Conservation (phyloP, 2,888 invertebrate species). For the Ophioninae sp. region DNA sequence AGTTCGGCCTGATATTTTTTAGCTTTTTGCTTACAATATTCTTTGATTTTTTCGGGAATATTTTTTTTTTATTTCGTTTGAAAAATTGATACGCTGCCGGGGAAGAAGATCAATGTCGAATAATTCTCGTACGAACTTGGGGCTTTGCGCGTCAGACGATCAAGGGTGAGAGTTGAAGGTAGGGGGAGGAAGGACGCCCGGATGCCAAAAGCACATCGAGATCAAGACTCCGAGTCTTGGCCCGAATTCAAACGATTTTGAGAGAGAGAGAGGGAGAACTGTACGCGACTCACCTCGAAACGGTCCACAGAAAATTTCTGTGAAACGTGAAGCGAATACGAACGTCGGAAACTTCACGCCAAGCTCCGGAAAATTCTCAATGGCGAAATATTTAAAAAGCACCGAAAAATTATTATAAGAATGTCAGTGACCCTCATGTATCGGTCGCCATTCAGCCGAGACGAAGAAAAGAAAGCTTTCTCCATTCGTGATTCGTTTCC, state of each 20-base stretch:
- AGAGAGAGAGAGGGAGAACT: background rate
- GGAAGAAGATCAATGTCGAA: constrained; percentile 37
- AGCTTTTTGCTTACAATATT: background rate
- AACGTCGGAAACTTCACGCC: constrained; percentile 7
- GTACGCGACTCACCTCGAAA: constrained; percentile 45
- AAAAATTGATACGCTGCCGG: constrained; percentile 27
- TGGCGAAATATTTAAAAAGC: background rate
- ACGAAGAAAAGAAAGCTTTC: background rate
- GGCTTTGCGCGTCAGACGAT: constrained; percentile 39
- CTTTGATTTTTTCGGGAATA: background rate
- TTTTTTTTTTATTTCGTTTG: background rate
- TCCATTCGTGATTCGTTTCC: background rate
- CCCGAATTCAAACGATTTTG: constrained; percentile 56
- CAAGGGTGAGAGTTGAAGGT: constrained; percentile 5
- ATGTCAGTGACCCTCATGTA: background rate
- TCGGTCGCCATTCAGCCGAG: background rate
- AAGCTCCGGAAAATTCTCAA: constrained; percentile 18
- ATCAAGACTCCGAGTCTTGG: constrained; percentile 52
- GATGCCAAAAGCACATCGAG: constrained; percentile 47
- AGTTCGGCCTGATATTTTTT: background rate
- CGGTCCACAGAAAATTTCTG: constrained; percentile 50
- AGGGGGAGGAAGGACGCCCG: background rate
- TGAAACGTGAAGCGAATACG: constrained; percentile 50
- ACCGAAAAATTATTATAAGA: background rate
- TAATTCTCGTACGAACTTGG: constrained; percentile 46